These are phyloP conservation scores for Spea bombifrons DNA, from an alignment of 2,113 vertebrate species.

Conservation along the genomic window DNA sequence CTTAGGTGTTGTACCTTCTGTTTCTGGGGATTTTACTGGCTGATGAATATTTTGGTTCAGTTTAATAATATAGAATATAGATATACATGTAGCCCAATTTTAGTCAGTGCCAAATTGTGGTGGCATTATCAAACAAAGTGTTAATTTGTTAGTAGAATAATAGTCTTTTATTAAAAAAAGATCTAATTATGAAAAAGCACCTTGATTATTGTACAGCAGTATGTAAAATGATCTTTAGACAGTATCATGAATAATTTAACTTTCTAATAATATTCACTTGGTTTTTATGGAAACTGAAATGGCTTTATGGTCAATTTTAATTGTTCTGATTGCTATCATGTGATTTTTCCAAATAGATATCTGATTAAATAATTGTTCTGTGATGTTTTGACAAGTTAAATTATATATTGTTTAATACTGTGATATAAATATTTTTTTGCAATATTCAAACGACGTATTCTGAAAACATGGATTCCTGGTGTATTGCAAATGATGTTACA, in stretches of 20 bases:
- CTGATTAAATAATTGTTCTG: constrained; percentile 35
- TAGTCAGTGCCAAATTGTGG: neutral
- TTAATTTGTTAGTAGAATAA: neutral
- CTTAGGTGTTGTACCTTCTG: too few species aligned
- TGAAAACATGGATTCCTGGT: neutral
- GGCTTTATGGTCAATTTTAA: constrained; percentile 5
- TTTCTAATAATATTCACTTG: constrained; percentile 22
- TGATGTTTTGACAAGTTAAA: constrained; percentile 20
- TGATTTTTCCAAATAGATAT: neutral
- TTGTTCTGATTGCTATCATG: constrained; percentile 14
- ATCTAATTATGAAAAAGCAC: constrained; percentile 9
- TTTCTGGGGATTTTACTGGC: too few species aligned
- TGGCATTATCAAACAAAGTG: neutral
- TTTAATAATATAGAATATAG: too few species aligned
- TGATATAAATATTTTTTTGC: neutral
- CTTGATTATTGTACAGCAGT: constrained; percentile 22
- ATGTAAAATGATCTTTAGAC: constrained; percentile 16
- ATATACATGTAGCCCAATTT: too few species aligned
- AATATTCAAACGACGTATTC: neutral
- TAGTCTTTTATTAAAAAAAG: neutral
- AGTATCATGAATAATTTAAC: constrained; percentile 29
- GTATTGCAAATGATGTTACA: too few species aligned
- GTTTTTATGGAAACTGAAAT: constrained; percentile 25
- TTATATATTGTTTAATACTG: neutral
- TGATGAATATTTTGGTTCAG: too few species aligned